Evolutionary conservation across 2,888 invertebrate species (phyloP).

Genomic region (Eilema caniola): DNA sequence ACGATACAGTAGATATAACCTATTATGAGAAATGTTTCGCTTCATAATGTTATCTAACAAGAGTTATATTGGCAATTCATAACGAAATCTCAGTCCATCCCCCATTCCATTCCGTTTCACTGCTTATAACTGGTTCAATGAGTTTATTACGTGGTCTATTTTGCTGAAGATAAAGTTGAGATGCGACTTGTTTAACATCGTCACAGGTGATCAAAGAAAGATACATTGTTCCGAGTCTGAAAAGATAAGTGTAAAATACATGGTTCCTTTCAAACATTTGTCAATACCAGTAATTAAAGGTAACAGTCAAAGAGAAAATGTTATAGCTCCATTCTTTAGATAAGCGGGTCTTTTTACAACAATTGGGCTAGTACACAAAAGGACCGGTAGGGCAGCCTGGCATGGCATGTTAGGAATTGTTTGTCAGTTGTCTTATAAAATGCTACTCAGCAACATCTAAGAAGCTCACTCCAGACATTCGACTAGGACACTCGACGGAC

Average conservation of each 20-base stretch:
- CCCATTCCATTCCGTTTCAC: neutral
- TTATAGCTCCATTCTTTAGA: neutral
- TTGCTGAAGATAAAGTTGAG: neutral
- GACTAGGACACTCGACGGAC: neutral
- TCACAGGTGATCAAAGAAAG: conserved; percentile 3
- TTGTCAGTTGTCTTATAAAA: neutral
- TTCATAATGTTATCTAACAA: neutral
- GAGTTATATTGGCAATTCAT: neutral
- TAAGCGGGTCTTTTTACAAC: neutral
- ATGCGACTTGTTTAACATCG: conserved; percentile 4
- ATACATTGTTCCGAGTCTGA: neutral
- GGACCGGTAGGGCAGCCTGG: neutral
- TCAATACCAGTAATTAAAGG: neutral
- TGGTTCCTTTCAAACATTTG: neutral
- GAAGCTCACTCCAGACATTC: neutral
- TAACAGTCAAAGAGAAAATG: neutral
- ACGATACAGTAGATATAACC: neutral
- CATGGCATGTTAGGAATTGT: neutral
- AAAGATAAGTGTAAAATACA: neutral
- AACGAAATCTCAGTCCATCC: neutral
- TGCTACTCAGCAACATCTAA: neutral
- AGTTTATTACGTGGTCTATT: conserved; percentile 8
- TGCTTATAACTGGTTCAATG: neutral
- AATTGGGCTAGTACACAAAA: neutral
- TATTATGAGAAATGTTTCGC: neutral